A percentile compares a stretch with the other conserved stretches of the same genome.
These are phyloP conservation scores for Ferrisia virgata DNA, from an alignment of 2,888 invertebrate genomes.

Conservation along the genomic window DNA sequence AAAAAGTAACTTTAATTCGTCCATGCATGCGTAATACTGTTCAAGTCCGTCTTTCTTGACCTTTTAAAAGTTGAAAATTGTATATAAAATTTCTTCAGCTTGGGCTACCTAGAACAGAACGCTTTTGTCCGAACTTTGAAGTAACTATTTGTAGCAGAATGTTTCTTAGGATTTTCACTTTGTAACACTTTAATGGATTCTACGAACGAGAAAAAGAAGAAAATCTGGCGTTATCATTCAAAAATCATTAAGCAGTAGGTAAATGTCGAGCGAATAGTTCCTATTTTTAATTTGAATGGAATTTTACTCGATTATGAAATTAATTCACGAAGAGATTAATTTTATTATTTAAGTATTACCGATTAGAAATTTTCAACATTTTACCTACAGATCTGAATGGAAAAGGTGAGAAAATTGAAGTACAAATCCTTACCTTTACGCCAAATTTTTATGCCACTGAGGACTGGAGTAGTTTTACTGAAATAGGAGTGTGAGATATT, in stretches of 20 bases:
- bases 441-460: too few species aligned
- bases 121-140: background rate
- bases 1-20: background rate
- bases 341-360: too few species aligned
- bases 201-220: background rate
- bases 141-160: background rate
- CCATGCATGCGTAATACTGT: slow-evolving; percentile 1
- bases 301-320: too few species aligned
- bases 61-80: background rate
- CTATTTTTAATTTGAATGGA: too few species aligned
- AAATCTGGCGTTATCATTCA: background rate
- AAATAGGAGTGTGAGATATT: too few species aligned
- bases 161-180: background rate
- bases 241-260: background rate
- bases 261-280: too few species aligned
- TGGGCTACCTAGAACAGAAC: background rate
- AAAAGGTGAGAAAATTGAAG: too few species aligned
- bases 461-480: too few species aligned
- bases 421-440: too few species aligned
- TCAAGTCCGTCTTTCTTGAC: background rate
- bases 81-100: background rate
- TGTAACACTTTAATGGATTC: background rate
- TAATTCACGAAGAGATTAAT: too few species aligned
- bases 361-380: too few species aligned
- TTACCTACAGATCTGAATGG: too few species aligned